phyloP scores from a whole-genome alignment of 2,888 invertebrate genomes.

The Griposia aprilina region DNA sequence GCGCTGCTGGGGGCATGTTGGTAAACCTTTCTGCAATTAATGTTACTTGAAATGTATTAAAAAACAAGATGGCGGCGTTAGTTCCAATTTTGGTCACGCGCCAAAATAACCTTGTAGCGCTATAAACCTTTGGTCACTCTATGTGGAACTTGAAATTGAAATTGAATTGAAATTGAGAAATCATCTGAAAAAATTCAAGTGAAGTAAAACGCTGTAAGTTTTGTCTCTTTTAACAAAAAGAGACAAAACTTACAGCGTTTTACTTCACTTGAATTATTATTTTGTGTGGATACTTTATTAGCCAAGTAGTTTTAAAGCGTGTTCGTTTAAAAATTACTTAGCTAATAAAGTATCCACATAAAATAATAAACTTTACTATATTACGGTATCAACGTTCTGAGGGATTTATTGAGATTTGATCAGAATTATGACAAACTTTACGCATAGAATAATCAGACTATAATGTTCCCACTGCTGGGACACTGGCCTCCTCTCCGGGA shows the following conservation, averaged over 20 bases:
- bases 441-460: no score
- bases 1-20: no score
- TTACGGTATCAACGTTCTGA: background rate
- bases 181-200: background rate
- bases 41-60: no score
- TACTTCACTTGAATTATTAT: no score
- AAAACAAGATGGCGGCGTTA: no score
- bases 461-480: no score
- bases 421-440: background rate
- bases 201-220: background rate
- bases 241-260: no score
- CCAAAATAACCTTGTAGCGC: background rate
- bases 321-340: no score
- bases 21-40: background rate
- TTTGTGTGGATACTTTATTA: no score
- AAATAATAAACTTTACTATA: background rate
- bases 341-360: background rate
- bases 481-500: no score
- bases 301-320: no score
- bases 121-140: background rate
- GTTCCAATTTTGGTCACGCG: background rate
- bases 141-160: background rate
- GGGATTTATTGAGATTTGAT: background rate
- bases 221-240: background rate
- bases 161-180: no score